Base-by-base conservation (phyloP, 2,797 vertebrate genomes). In the Phataginus tricuspis region DNA sequence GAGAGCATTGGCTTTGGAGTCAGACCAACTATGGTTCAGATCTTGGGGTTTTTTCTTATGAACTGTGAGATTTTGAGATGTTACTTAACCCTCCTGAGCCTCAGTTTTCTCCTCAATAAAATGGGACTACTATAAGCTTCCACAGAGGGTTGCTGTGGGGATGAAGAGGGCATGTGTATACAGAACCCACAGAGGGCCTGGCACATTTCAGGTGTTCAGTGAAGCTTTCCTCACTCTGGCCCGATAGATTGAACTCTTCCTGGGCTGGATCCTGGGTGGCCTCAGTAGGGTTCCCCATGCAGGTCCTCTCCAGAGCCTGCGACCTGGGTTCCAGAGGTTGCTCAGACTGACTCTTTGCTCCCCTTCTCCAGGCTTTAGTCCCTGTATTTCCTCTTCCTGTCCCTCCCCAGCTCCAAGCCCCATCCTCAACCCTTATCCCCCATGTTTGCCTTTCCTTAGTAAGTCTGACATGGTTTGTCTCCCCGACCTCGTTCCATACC, bases 1-100 rank as follows among this genome's bases (percentile, higher is more conserved):
- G 31, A 49, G 86, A 45, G 15, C 71, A 23, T 10, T 86, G 90
- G 78, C 45, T 92, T 69, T 74, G 83, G 74, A 94, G 93, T n/a
- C 18, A 74, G 90, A 39, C n/a, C 39, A 88, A 6, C 7, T 49
- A 31, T 78, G 29, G 23, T 42, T 83, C 63, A 78, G 87, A 64
- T 13, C 77, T 45, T 69, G 34, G 45, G 16, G 9, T 5, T 79
- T 66, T 34, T 39, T 78, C 66, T 49, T 80, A 53, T 15, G 68
- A 59, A 27, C 37, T 53, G 18, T 37, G 92, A 79, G 79, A 57
- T 51, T 68, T 68, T 16, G 57, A 34, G 45, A 6, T 31, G 23
- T 49, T 37, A 9, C 29, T 69, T 75, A 72, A 69, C 77, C 16
- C 77, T 16, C 3, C 19, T 4, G 34, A 55, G 34, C 59, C 25